These are phyloP conservation scores for Anneissia japonica DNA, from an alignment of 35 echinoderm and acorn worm species.

Conservation along the genomic window DNA sequence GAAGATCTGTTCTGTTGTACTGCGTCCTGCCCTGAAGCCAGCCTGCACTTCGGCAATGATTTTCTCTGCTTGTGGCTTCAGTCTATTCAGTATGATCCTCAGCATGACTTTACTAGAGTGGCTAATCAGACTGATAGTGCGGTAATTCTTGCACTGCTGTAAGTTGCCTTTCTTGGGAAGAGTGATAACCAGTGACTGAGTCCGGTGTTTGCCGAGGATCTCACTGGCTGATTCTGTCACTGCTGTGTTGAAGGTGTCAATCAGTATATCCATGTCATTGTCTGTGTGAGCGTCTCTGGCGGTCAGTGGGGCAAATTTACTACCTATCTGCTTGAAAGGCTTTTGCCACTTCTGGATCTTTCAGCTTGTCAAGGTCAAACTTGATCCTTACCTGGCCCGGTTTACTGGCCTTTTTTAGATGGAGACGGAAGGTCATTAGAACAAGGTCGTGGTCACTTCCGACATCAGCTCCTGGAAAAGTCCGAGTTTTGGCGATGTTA, in stretches of 20 bases:
- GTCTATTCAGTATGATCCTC: constrained; percentile 34
- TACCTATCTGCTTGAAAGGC: background rate
- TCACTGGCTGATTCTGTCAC: constrained; percentile 28
- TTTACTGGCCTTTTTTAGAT: background rate
- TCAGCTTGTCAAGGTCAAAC: constrained; percentile 11
- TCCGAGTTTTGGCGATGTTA: constrained; percentile 13
- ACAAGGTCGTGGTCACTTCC: constrained; percentile 23
- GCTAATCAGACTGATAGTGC: constrained; percentile 38
- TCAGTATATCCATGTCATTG: background rate
- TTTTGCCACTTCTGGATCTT: background rate
- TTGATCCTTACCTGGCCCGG: background rate
- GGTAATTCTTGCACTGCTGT: constrained; percentile 28
- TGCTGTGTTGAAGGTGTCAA: background rate
- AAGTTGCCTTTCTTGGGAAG: constrained; percentile 42
- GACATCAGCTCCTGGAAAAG: constrained; percentile 13
- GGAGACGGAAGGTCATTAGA: background rate
- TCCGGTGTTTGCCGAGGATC: constrained; percentile 22
- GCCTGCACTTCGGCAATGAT: constrained; percentile 48
- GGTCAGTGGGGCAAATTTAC: no score
- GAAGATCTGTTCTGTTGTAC: constrained; percentile 51
- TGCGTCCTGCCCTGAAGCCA: constrained; percentile 16
- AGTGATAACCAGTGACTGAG: constrained; percentile 30
- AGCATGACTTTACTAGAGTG: constrained; percentile 47
- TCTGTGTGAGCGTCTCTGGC: no score
- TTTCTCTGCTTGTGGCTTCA: constrained; percentile 40